These are phyloP conservation scores for Mohoua ochrocephala DNA, from an alignment of 2,113 vertebrate genomes.

Conservation along the genomic window DNA sequence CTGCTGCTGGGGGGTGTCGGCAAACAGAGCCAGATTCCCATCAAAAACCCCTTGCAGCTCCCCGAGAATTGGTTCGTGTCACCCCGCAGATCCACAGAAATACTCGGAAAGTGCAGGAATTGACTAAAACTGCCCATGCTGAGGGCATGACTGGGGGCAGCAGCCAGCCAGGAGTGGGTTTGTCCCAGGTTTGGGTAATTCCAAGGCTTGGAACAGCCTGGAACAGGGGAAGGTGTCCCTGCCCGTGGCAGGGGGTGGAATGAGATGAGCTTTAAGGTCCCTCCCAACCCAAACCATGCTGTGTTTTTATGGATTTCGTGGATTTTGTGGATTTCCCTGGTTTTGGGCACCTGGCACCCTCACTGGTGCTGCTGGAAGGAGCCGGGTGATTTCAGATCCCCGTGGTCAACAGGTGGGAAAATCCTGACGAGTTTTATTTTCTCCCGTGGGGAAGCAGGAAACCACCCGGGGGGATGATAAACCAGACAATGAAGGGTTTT, in stretches of 20 bases:
- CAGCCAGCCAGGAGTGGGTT: not conserved
- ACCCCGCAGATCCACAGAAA: not conserved
- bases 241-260: not conserved
- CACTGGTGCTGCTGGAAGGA: not conserved
- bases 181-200: not conserved
- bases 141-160: not conserved
- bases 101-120: rapidly evolving
- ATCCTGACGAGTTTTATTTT: not conserved
- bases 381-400: rapidly evolving
- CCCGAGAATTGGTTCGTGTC: rapidly evolving
- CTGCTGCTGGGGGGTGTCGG: not conserved
- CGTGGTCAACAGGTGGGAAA: not conserved
- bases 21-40: rapidly evolving
- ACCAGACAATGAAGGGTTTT: not conserved
- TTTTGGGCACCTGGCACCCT: rapidly evolving
- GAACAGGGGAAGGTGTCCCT: not conserved
- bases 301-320: not conserved
- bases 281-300: not conserved
- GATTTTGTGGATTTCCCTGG: not conserved
- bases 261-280: not conserved
- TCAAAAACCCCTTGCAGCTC: rapidly evolving
- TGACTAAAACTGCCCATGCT: rapidly evolving
- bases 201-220: rapidly evolving
- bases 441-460: not conserved
- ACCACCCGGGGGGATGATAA: not conserved